A percentile compares a stretch with the other conserved stretches of the same genome.
Evolutionary conservation across 2,888 invertebrate genomes (phyloP).

Genomic region (Epiblema foenella): DNA sequence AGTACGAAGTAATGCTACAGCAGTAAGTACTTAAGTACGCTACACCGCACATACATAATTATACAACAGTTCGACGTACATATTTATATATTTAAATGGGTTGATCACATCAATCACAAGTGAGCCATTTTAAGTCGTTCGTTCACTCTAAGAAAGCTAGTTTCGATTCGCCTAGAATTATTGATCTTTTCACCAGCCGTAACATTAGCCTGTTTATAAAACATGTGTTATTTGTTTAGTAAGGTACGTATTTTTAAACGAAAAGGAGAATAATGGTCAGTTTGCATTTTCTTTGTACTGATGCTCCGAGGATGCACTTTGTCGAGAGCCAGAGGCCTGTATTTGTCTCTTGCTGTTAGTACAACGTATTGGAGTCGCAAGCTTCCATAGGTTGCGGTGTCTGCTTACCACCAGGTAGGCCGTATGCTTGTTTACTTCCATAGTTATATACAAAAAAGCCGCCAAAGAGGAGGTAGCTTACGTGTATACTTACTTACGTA

Average conservation of each 20-base stretch:
- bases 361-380: too few species aligned
- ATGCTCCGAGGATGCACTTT: too few species aligned
- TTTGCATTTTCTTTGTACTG: conserved; percentile 1
- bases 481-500: too few species aligned
- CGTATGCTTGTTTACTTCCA: too few species aligned
- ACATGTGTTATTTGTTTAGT: conserved; percentile 16
- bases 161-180: conserved; percentile 55
- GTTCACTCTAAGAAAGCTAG: conserved; percentile 59
- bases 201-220: conserved; percentile 12
- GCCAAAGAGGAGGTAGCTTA: too few species aligned
- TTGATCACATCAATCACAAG: conserved; percentile 56
- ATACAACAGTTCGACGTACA: conserved; percentile 49
- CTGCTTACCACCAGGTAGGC: too few species aligned
- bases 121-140: conserved; percentile 50
- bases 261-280: conserved; percentile 24
- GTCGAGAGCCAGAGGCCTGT: too few species aligned
- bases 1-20: not conserved
- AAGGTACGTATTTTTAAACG: conserved; percentile 32
- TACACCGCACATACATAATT: conserved; percentile 31
- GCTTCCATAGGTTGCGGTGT: too few species aligned
- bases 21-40: conserved; percentile 4
- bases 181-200: conserved; percentile 48
- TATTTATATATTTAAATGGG: conserved; percentile 58
- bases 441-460: too few species aligned
- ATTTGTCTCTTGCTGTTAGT: too few species aligned